Evolutionary conservation across 1,140 invertebrate species (phyloP), one percentile per base, ranked within the genome.

Genomic region (Ostrea denselamellosa): DNA sequence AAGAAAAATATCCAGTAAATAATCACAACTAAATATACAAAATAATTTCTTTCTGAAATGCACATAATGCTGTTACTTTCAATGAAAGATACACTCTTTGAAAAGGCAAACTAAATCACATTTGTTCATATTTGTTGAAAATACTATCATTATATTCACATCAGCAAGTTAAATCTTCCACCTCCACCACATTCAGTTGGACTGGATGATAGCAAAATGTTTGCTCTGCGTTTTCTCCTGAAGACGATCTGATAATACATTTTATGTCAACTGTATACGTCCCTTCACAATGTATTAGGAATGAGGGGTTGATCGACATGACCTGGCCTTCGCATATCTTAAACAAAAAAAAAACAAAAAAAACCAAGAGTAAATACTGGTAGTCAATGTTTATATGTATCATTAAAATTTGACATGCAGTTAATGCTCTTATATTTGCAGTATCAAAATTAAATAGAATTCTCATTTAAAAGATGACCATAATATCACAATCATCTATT

Each of bases 171-270:
- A 7, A 62, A 62, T 62, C 58, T 14, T 17, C 58, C 14, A 62
- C n/a, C 58, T 62, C 58, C 7, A 25, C 28, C 28, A 77, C 68
- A 77, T 77, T 12, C 8, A 77, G 25, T 34, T 77, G 9, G 0
- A 77, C 68, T 77, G 68, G 68, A 77, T 77, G 68, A 77, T 77
- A 77, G 9, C 28, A 25, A 77, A 77, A 77, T 77, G 68, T 77
- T 17, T 77, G 25, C 25, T 77, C 68, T 77, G 28, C 5, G 56
- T 62, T 19, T 19, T 62, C 68, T 28, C 28, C 68, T 14, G 22
- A 22, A 28, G 68, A 77, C 28, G 68, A 77, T 77, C 25, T 77
- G 2, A 77, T 25, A 8, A 77, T 17, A 77, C 68, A 77, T 77
- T 77, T 77, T 10, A 77, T 34, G 68, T 77, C 68, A 28, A 77